Conservation (phyloP, 1,140 invertebrate species). For the Ctenoplectra terminalis region DNA sequence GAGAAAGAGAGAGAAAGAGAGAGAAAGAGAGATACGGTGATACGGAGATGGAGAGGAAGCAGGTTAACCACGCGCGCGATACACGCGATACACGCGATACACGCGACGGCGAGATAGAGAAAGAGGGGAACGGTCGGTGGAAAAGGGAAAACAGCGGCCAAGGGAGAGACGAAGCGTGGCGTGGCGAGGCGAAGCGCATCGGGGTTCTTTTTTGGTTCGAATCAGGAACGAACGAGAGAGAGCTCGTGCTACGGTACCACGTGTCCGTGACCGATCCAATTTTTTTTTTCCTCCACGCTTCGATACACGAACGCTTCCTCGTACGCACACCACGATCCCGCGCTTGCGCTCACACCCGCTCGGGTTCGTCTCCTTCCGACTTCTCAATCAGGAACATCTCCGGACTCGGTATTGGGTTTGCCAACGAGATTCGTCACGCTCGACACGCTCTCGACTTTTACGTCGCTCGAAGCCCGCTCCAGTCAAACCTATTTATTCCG, state of each 20-base stretch:
- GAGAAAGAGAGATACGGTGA: too few relatives aligned
- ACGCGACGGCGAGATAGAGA: too few relatives aligned
- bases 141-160: too few relatives aligned
- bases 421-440: constrained; percentile 67
- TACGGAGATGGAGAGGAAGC: too few relatives aligned
- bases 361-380: constrained; percentile 49
- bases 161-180: constrained; percentile 23
- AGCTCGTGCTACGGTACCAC: constrained; percentile 59
- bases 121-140: too few relatives aligned
- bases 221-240: constrained; percentile 47
- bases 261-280: constrained; percentile 78
- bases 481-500: constrained; percentile 28
- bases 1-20: too few relatives aligned
- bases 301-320: constrained; percentile 52
- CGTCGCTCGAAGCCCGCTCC: not conserved
- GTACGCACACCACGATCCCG: not conserved
- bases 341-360: not conserved
- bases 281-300: constrained; percentile 65
- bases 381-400: constrained; percentile 70
- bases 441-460: constrained; percentile 28
- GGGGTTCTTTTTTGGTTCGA: constrained; percentile 56
- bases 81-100: too few relatives aligned
- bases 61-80: too few relatives aligned
- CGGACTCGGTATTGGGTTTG: constrained; percentile 57
- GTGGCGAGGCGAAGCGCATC: constrained; percentile 17